Evolutionary conservation across 2,797 vertebrate genomes (phyloP).

Genomic region (Scolopax bukidnonensis): DNA sequence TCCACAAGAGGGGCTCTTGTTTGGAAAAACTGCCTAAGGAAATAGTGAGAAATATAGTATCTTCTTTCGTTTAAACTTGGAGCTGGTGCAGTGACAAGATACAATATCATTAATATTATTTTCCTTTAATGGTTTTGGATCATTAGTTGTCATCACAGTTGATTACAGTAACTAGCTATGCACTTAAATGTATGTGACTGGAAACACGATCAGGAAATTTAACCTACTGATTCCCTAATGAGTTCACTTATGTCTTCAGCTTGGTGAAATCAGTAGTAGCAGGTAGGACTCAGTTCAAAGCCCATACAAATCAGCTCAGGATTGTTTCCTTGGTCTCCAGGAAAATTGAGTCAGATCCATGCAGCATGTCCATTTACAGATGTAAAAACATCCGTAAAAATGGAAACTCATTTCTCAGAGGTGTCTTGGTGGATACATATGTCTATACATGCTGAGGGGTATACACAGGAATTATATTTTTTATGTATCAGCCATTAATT

Average conservation of each 20-base stretch:
- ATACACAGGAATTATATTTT: background rate
- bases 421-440: background rate
- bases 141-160: conserved; percentile 16
- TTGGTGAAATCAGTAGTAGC: background rate
- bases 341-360: background rate
- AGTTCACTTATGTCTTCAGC: background rate
- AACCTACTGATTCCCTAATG: background rate
- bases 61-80: background rate
- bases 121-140: conserved; percentile 11
- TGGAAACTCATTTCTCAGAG: background rate
- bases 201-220: conserved; percentile 20
- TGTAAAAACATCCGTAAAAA: background rate
- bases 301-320: background rate
- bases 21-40: background rate
- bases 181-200: background rate
- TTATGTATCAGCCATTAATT: background rate
- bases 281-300: background rate
- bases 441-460: background rate
- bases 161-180: conserved; percentile 2
- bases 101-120: background rate
- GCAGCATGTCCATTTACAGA: background rate
- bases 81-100: background rate
- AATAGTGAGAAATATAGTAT: background rate
- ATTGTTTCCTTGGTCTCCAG: background rate
- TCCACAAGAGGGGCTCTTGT: background rate